Evolutionary conservation across 2,113 vertebrate genomes (phyloP).

Genomic region (Anthoscopus minutus): DNA sequence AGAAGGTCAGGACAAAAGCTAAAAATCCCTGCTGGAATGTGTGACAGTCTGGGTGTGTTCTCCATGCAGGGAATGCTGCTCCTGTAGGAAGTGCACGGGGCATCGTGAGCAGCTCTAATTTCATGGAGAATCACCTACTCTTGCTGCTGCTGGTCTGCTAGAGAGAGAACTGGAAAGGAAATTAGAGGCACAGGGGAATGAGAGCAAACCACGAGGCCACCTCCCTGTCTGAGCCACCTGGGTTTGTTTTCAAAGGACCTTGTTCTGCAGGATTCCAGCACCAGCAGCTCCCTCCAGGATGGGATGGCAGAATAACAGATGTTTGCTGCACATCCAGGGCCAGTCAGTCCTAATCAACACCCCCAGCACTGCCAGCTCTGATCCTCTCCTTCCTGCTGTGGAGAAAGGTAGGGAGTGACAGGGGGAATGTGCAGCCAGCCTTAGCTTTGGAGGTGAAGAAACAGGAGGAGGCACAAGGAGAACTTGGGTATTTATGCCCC

Average conservation of each 20-base stretch:
- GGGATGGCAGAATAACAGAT: neutral
- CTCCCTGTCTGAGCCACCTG: too few species aligned
- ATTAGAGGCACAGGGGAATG: neutral
- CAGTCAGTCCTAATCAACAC: conserved; percentile 27
- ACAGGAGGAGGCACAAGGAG: neutral
- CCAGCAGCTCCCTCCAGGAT: neutral
- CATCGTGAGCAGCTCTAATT: fast-evolving
- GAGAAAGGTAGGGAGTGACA: neutral
- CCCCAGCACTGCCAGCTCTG: neutral
- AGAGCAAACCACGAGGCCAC: neutral
- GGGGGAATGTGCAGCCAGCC: neutral
- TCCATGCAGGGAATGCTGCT: neutral
- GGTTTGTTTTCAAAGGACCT: neutral
- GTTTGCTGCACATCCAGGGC: neutral
- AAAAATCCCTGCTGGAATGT: neutral
- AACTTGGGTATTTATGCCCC: neutral
- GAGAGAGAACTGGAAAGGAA: neutral
- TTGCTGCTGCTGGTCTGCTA: neutral
- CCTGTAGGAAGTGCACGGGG: neutral
- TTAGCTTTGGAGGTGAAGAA: neutral
- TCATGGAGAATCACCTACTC: fast-evolving
- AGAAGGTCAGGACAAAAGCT: neutral
- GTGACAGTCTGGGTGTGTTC: fast-evolving
- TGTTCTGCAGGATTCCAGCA: neutral
- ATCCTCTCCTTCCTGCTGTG: neutral